Evolutionary conservation across 1,140 invertebrate genomes (phyloP), one percentile per base, ranked within the genome.

Genomic region (Neuroterus valhalla): DNA sequence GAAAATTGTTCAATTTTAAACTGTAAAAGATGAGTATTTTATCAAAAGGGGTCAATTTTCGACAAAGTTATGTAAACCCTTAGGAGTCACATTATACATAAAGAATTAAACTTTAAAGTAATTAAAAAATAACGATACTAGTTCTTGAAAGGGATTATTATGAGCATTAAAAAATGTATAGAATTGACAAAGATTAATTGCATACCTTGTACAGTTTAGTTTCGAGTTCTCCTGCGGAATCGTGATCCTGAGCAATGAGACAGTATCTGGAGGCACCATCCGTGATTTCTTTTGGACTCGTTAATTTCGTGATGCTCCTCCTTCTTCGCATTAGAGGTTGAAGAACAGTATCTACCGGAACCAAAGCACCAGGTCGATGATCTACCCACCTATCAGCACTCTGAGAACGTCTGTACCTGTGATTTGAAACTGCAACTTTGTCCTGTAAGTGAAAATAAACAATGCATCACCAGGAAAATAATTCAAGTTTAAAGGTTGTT

Each of bases 201-300:
- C 74, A 80, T 85, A 95, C 94, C 92, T 99, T 99, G 82, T 96
- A 96, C 46, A 99, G 84, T 82, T 96, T 96, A 0, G 98, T 99
- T 89, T 98, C 96, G 2, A 99, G 88, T 86, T 98, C 96, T 0
- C 98, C 98, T 82, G 96, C 94, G 0, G 95, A 94, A 86, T 98
- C 97, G 48, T 95, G 94, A 79, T 97, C 95, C 89, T 99, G 98
- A 1, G 96, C 94, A 26, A 98, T 94, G 1, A 99, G 90, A 76
- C 96, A 95, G 87, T 99, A 99, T 86, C 97, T 97, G 0, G 94
- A 95, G 38, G 94, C 94, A 76, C 89, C 89, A 19, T 90, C 89
- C 10, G 84, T 89, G 6, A 90, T 89, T 67, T 90, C 88, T 72
- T 93, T 93, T 0, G 92, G 90, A 75, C 92, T 89, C 2, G 91